These are phyloP conservation scores for Oenanthe oenanthe DNA, from an alignment of 2,113 vertebrate species.

Conservation along the genomic window DNA sequence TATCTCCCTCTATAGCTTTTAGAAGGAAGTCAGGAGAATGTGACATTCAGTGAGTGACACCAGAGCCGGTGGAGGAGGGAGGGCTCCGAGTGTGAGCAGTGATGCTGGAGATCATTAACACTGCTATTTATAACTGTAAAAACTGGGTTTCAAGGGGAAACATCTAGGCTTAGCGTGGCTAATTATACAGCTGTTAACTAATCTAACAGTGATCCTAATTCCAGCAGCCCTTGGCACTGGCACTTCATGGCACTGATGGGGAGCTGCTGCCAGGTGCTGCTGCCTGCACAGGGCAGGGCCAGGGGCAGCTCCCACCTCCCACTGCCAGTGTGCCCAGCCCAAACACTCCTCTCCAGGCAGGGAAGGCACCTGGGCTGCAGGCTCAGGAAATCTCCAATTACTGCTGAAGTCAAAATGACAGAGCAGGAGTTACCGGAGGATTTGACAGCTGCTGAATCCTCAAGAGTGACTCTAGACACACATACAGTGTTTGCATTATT, in stretches of 20 bases:
- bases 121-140: slow-evolving; percentile 50
- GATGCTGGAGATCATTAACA: slow-evolving; percentile 61
- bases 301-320: neutral
- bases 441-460: neutral
- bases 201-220: slow-evolving; percentile 47
- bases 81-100: neutral
- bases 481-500: neutral
- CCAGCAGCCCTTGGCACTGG: neutral
- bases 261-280: neutral
- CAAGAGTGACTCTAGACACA: neutral
- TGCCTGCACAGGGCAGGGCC: neutral
- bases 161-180: slow-evolving; percentile 15
- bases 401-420: neutral
- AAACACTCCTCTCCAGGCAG: neutral
- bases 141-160: slow-evolving; percentile 38
- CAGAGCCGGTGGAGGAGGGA: neutral
- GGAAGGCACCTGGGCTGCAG: neutral
- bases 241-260: neutral
- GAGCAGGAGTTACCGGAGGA: neutral
- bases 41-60: slow-evolving; percentile 53
- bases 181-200: slow-evolving; percentile 57
- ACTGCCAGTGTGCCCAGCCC: accelerated
- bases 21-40: slow-evolving; percentile 5
- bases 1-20: neutral
- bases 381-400: neutral